Evolutionary conservation across 2,797 vertebrate species (phyloP), one percentile per base, ranked within the genome.

Genomic region (Carduelis carduelis): DNA sequence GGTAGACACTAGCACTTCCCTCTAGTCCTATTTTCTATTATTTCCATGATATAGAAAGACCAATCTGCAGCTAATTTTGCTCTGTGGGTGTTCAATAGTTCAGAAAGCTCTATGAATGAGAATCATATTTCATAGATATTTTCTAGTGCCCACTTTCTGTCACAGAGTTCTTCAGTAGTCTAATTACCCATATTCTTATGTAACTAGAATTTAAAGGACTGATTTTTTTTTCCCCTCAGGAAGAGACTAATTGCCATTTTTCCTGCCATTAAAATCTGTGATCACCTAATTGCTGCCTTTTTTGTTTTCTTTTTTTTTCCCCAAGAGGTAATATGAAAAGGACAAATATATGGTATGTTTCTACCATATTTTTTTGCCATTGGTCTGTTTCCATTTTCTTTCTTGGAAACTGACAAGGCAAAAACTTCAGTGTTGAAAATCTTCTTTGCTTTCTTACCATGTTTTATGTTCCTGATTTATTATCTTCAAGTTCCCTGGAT

Each of bases 91-190:
- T 95, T 89, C 92, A 88, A 65, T 59, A 91, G 89, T 79, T 94
- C 50, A 72, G 61, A 96, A 87, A 93, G 79, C 83, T 92, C 89
- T 86, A 56, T 97, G 95, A 95, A 95, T 97, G 95, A 91, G 85
- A 96, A 94, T 91, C 57, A 63, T 89, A 81, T 87, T 95, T 95
- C 85, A 93, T 79, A 95, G 86, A 83, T 91, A 89, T 85, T 93
- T 96, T 77, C 87, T 90, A 91, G 82, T 94, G 95, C 89, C 87
- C 94, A 89, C 83, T 94, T 57, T 92, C 82, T 94, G 92, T 85
- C 92, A 95, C n/a, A 80, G 65, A 77, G 60, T 89, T 93, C 89
- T 88, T 95, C 79, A 88, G 44, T 79, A 83, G 65, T 49, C 79
- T 92, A 95, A 95, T 94, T 95, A 70, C 52, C 47, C 59, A 82